Evolutionary conservation across 2,113 vertebrate genomes (phyloP).

Genomic region (Cheirogaleus medius): DNA sequence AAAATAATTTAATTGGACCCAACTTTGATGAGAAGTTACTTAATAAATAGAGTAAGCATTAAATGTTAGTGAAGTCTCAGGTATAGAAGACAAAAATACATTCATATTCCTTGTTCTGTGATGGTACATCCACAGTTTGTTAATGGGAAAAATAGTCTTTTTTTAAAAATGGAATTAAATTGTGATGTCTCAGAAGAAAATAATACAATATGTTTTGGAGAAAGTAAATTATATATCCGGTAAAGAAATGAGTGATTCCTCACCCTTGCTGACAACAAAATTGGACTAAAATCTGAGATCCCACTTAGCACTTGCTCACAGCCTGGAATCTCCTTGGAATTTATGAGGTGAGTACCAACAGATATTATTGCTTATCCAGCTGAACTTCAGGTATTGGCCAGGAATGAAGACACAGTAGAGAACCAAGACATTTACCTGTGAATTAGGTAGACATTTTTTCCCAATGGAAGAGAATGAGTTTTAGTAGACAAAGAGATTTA

Average conservation of each 20-base stretch:
- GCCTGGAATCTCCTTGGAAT: not conserved
- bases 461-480: not conserved
- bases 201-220: not conserved
- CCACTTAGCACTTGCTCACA: not conserved
- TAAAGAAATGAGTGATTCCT: not conserved
- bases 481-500: not conserved
- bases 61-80: not conserved
- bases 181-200: not conserved
- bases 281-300: not conserved
- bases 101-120: not conserved
- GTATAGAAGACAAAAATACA: not conserved
- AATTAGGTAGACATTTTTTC: not conserved
- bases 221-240: not conserved
- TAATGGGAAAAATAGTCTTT: not conserved
- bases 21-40: not conserved
- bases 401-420: not conserved
- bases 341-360: not conserved
- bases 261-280: not conserved
- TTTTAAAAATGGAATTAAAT: not conserved
- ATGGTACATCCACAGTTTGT: not conserved
- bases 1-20: not conserved
- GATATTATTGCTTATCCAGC: accelerated
- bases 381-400: not conserved
- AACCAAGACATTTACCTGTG: not conserved
- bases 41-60: not conserved